Percentiles rank a stretch among this genome's conserved stretches.
Conservation (phyloP, 2,888 invertebrate species). For the Myopa tessellatipennis region DNA sequence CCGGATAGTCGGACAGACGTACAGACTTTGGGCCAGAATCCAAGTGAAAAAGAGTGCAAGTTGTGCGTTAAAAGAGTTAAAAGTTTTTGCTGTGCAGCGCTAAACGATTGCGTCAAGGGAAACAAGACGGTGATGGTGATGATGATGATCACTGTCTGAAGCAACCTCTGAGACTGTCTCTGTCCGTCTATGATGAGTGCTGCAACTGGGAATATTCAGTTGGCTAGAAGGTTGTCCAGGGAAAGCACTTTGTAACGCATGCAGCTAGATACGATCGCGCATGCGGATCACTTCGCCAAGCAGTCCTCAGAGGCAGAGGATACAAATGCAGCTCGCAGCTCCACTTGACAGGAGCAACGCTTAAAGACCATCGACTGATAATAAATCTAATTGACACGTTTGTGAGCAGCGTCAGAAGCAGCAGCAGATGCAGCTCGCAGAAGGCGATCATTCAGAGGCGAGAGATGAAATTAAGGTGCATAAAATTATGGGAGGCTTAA, state of each 20-base stretch:
- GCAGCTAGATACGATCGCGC: conserved; percentile 45
- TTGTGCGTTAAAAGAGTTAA: conserved; percentile 12
- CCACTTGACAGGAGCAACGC: conserved; percentile 27
- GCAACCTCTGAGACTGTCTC: background rate
- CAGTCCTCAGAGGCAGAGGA: conserved; percentile 41
- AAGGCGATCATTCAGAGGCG: background rate
- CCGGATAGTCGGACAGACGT: conserved; percentile 6
- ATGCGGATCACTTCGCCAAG: conserved; percentile 28
- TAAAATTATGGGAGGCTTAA: too few relatives aligned
- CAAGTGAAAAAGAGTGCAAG: conserved; percentile 6
- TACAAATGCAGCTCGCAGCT: conserved; percentile 2
- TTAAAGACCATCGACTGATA: conserved; percentile 58
- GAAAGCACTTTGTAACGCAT: conserved; percentile 51
- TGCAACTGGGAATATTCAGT: conserved; percentile 49
- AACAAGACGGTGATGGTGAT: conserved; percentile 21
- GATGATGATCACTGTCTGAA: conserved; percentile 1
- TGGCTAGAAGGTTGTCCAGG: conserved; percentile 22
- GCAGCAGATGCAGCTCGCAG: background rate
- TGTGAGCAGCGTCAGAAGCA: conserved; percentile 48
- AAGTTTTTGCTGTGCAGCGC: conserved; percentile 44
- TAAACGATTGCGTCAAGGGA: conserved; percentile 55
- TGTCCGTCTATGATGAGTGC: conserved; percentile 35
- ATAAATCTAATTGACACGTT: conserved; percentile 69
- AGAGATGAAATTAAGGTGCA: background rate
- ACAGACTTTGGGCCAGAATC: conserved; percentile 9